Evolutionary conservation across 92 coral and sea anemone genomes (phyloP).

Genomic region (Zoanthus sansibaricus): DNA sequence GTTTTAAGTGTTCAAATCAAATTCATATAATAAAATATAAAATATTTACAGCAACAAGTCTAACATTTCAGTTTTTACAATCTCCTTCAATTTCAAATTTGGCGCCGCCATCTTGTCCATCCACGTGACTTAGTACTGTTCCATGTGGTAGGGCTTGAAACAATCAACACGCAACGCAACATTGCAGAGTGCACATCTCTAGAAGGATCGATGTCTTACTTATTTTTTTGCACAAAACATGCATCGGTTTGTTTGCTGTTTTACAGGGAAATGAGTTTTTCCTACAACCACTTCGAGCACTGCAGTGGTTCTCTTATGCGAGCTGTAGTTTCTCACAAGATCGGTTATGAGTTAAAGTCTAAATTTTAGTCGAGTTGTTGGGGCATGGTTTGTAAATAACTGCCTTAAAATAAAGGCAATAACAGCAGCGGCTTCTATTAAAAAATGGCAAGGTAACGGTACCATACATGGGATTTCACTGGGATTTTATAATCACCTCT

Average conservation of each 20-base stretch:
- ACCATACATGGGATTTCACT: slow-evolving; percentile 43
- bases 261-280: slow-evolving; percentile 46
- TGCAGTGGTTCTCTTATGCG: slow-evolving; percentile 26
- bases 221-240: slow-evolving; percentile 36
- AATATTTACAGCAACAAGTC: slow-evolving; percentile 16
- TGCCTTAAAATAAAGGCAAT: slow-evolving; percentile 40
- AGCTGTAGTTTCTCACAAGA: slow-evolving; percentile 30
- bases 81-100: slow-evolving; percentile 15
- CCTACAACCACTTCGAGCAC: slow-evolving; percentile 19
- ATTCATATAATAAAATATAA: slow-evolving; percentile 11
- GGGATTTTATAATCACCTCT: slow-evolving; percentile 50
- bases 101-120: slow-evolving; percentile 30
- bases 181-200: slow-evolving; percentile 36
- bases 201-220: slow-evolving; percentile 44
- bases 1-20: slow-evolving; percentile 36
- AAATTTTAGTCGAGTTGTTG: slow-evolving; percentile 41
- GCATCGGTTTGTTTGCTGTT: slow-evolving; percentile 42
- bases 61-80: slow-evolving; percentile 18
- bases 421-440: slow-evolving; percentile 39
- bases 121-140: slow-evolving; percentile 9
- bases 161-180: slow-evolving; percentile 44
- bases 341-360: slow-evolving; percentile 36
- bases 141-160: slow-evolving; percentile 31
- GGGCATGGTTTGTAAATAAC: slow-evolving; percentile 46
- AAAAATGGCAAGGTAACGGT: slow-evolving; percentile 48